These are phyloP conservation scores for Petrocephalus sullivani DNA, from an alignment of 2,797 vertebrate genomes.

Conservation along the genomic window DNA sequence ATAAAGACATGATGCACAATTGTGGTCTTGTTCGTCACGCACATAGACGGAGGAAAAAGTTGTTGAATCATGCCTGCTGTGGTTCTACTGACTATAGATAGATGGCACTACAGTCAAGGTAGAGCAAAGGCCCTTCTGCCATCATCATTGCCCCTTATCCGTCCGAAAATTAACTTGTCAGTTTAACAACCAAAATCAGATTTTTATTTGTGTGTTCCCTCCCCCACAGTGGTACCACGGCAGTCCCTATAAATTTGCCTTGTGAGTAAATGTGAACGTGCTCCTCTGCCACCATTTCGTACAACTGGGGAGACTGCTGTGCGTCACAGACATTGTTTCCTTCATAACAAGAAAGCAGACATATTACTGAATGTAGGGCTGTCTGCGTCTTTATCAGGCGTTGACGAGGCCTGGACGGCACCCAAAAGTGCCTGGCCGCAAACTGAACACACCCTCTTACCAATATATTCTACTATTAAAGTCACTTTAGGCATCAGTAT, in stretches of 20 bases:
- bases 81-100: conserved; percentile 78
- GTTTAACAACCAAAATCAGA: conserved; percentile 98
- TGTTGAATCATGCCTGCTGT: conserved; percentile 49
- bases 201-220: conserved; percentile 57
- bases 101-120: conserved; percentile 96
- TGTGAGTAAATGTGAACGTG: conserved; percentile 91
- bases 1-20: not conserved
- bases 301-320: conserved; percentile 98
- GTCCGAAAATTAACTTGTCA: conserved; percentile 99
- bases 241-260: conserved; percentile 76
- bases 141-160: conserved; percentile 76
- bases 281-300: conserved; percentile 97
- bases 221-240: conserved; percentile 73
- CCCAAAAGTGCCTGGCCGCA: not conserved
- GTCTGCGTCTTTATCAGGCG: conserved; percentile 1
- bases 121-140: conserved; percentile 63
- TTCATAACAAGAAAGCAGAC: conserved; percentile 79
- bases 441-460: not conserved
- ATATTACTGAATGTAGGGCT: conserved; percentile 55
- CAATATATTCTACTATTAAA: not conserved
- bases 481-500: not conserved
- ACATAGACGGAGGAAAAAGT: not conserved
- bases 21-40: not conserved
- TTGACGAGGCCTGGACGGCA: not conserved
- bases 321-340: conserved; percentile 95